Evolutionary conservation across 2,888 invertebrate species (phyloP).

Genomic region (Chrysopilus asiliformis): DNA sequence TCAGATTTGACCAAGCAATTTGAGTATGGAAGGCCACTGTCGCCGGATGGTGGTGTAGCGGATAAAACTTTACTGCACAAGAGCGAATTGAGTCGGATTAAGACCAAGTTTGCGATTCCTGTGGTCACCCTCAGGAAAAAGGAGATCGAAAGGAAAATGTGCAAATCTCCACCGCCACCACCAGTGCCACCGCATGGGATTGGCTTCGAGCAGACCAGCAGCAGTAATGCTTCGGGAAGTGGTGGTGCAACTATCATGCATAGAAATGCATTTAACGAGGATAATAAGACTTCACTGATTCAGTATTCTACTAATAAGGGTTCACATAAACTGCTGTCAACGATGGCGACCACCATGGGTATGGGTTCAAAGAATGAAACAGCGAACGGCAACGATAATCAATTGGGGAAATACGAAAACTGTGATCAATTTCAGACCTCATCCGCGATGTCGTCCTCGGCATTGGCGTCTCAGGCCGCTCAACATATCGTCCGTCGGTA

Average conservation of each 20-base stretch:
- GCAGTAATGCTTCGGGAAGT: no score
- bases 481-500: constrained; percentile 27
- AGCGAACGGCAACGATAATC: no score
- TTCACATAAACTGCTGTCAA: not conserved
- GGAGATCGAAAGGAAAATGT: constrained; percentile 9
- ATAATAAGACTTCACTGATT: not conserved
- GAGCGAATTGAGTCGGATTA: constrained; percentile 44
- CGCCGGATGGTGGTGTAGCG: constrained; percentile 40
- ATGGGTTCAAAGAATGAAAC: no score
- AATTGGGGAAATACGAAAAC: no score
- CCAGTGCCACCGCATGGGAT: no score
- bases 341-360: no score
- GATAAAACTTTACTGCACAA: constrained; percentile 53
- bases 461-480: constrained; percentile 9
- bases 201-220: no score
- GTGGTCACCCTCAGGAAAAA: constrained; percentile 8
- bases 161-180: no score
- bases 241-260: not conserved
- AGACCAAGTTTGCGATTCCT: constrained; percentile 8
- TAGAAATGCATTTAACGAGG: not conserved
- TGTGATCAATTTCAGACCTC: not conserved
- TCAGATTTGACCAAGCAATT: constrained; percentile 61
- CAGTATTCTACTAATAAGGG: not conserved
- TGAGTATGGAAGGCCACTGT: constrained; percentile 48
- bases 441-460: not conserved